Evolutionary conservation across 2,888 invertebrate species (phyloP).

Genomic region (Lasiommata megera): DNA sequence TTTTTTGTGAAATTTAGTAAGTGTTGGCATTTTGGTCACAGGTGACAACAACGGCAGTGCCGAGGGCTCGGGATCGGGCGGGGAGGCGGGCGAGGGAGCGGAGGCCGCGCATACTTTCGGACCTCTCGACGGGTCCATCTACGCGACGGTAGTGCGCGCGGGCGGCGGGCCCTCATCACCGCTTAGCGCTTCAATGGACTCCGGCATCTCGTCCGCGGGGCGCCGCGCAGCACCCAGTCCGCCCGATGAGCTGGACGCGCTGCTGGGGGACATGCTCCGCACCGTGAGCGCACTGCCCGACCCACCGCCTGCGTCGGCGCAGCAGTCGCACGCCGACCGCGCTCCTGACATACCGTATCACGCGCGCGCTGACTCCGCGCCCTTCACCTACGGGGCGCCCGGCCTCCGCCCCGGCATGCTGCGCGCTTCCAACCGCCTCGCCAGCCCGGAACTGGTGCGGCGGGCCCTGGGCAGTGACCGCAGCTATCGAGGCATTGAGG

Average conservation of each 20-base stretch:
- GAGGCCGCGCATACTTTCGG: constrained; percentile 87
- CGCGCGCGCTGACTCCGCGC: constrained; percentile 93
- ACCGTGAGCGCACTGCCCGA: constrained; percentile 92
- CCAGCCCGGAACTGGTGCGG: constrained; percentile 91
- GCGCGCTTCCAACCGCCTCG: constrained; percentile 86
- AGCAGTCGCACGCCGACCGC: constrained; percentile 64
- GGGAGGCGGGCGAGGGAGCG: constrained; percentile 68
- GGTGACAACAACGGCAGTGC: constrained; percentile 82
- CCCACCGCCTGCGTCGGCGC: constrained; percentile 57
- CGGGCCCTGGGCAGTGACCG: constrained; percentile 82
- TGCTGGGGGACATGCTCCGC: constrained; percentile 92
- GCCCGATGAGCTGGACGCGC: constrained; percentile 88
- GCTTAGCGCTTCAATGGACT: constrained; percentile 94
- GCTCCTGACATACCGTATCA: constrained; percentile 90
- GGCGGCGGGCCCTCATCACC: constrained; percentile 83
- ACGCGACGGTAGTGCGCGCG: constrained; percentile 85
- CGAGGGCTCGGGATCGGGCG: constrained; percentile 69
- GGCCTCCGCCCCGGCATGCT: constrained; percentile 83
- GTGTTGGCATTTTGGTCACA: constrained; percentile 42
- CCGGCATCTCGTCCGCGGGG: constrained; percentile 91
- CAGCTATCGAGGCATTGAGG: constrained; percentile 62
- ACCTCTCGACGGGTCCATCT: constrained; percentile 94
- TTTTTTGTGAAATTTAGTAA: not conserved
- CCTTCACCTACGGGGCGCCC: constrained; percentile 92
- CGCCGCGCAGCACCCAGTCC: constrained; percentile 79